Evolutionary conservation across 2,797 vertebrate species (phyloP), one percentile per base, ranked within the genome.

Genomic region (Myioborus miniatus): DNA sequence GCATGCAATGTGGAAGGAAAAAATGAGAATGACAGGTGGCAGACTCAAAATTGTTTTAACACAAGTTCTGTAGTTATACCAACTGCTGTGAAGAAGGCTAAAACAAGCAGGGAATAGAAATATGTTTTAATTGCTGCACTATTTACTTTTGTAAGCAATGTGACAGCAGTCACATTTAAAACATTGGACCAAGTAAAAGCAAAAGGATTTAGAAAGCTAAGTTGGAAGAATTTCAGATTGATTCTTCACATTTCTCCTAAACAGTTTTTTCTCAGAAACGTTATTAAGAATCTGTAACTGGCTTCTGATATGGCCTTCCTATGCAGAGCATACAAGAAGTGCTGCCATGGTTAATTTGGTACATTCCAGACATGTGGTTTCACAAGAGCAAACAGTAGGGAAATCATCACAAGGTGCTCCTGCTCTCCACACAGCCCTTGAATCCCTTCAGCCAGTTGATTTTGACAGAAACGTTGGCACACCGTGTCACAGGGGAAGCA

Each of bases 251-350:
- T 70, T 84, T 74, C 37, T 80, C 52, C 29, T 60, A 32, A 82
- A 55, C 4, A 47, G 9, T 1, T 2, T 69, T 65, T 80, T 58
- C 39, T 26, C 8, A 74, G 41, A 76, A 94, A 36, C 15, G 27
- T 9, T 10, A 65, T 30, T 37, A 37, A n/a, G 24, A 59, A 56
- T 34, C 34, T 41, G 4, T 34, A 68, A 58, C 4, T 16, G 8
- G 11, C 22, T 44, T 18, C 44, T 34, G 52, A 47, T 8, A 59
- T 0, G 1, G 5, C 52, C 32, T 83, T 81, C 24, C 30, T 24
- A 11, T 1, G 9, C 27, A 27, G 39, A 78, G 32, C 17, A 52
- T 23, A 27, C 3, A 75, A 0, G 3, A 70, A 71, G 9, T 15
- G 27, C 27, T 78, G 39, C 36, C 39, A 30, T 36, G 34, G 44